A percentile compares a stretch with the other conserved stretches of the same genome.
phyloP scores from a whole-genome alignment of 2,113 vertebrate genomes.

The Fukomys damarensis region DNA sequence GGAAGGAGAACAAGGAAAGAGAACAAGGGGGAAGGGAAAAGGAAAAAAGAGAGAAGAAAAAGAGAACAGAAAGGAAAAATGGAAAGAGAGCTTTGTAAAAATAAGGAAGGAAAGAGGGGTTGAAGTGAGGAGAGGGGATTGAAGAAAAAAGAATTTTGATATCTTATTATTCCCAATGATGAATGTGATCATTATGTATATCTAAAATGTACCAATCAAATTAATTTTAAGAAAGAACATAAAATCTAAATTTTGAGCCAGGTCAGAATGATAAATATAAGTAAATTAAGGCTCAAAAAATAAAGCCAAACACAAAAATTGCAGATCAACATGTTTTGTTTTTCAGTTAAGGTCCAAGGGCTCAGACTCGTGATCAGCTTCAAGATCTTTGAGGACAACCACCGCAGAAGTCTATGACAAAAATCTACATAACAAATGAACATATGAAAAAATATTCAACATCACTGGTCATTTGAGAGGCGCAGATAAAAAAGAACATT shows the following conservation, averaged over 20 bases:
- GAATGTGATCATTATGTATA: not conserved
- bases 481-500: no score
- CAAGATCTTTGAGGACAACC: not conserved
- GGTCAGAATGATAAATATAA: not conserved
- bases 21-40: not conserved
- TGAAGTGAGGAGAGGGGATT: not conserved
- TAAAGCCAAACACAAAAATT: not conserved
- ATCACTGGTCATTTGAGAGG: no score
- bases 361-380: not conserved
- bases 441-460: no score
- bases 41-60: not conserved
- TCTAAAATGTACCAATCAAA: not conserved
- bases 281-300: not conserved
- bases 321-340: not conserved
- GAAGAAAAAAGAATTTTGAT: not conserved
- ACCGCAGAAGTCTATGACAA: not conserved
- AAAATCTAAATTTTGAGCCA: not conserved
- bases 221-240: not conserved
- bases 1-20: not conserved
- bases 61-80: not conserved
- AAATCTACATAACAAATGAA: not conserved
- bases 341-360: not conserved
- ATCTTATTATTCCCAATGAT: not conserved
- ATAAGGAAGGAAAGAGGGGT: not conserved
- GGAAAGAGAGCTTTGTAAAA: not conserved